Evolutionary conservation across 1,140 invertebrate species (phyloP), one percentile per base, ranked within the genome.

Genomic region (Anastatus disparis): DNA sequence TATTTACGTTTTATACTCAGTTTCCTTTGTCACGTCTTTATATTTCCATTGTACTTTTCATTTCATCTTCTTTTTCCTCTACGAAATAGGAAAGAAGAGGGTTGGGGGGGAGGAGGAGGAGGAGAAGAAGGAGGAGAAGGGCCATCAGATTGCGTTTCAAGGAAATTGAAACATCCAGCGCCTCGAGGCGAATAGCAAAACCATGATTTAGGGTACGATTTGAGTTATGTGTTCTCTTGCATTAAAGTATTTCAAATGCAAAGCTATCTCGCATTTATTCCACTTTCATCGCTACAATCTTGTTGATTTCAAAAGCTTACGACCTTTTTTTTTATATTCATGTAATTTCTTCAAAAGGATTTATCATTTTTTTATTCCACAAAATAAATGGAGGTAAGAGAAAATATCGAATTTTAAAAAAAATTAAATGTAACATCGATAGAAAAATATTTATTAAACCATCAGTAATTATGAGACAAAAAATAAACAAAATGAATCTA

Each of bases 111-210:
- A n/a, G n/a, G n/a, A n/a, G n/a, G n/a, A n/a, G n/a, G n/a, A n/a
- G n/a, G n/a, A n/a, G n/a, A n/a, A n/a, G n/a, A n/a, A n/a, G n/a
- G n/a, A n/a, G n/a, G n/a, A n/a, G 56, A 73, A 75, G 75, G 73
- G 74, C 76, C 80, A 84, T 84, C 81, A 81, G 83, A 83, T 82
- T 85, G 79, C 76, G 77, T 81, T 75, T 79, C 79, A 82, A 85
- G 84, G 84, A 85, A 85, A 85, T 85, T 85, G 82, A 85, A 85
- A 85, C 79, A 84, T 85, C 80, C 81, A 82, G 70, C 77, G 78
- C 76, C 81, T 82, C 72, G 76, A 78, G 79, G 78, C 70, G 46
- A n/a, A n/a, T 79, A 75, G 74, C 77, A 75, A 76, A 78, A 76
- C 78, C 76, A 78, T 86, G 82, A 86, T 85, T 86, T 84, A 86